A percentile compares a stretch with the other conserved stretches of the same genome.
These are phyloP conservation scores for Capricornis sumatraensis DNA, from an alignment of 2,113 vertebrate genomes.

Conservation along the genomic window DNA sequence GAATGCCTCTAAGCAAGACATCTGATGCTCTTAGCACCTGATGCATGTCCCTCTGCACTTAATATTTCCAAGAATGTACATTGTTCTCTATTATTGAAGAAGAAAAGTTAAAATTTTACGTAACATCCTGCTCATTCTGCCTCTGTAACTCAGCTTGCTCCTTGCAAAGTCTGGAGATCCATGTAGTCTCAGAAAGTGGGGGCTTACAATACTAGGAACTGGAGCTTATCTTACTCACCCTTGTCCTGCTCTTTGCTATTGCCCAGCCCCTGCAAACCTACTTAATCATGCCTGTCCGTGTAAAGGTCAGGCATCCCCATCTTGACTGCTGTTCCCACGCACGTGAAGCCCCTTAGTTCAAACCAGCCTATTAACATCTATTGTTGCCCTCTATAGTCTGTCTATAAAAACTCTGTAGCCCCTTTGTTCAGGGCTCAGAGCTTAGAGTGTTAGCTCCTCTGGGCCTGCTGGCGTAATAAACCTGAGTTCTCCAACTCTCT, in stretches of 20 bases:
- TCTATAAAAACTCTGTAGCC: background rate
- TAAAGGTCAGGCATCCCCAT: background rate
- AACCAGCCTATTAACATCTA: background rate
- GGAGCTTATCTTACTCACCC: background rate
- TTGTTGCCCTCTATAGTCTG: background rate
- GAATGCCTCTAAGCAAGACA: background rate
- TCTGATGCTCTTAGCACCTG: background rate
- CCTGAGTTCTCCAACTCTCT: background rate
- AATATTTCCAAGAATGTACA: background rate
- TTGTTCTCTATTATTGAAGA: background rate
- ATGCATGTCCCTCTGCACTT: background rate
- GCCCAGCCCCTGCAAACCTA: background rate
- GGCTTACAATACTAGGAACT: background rate
- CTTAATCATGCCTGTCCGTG: background rate
- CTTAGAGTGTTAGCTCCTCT: background rate
- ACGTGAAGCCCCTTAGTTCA: background rate
- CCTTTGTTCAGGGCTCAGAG: background rate
- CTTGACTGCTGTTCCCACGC: rapidly evolving
- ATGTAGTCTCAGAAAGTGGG: background rate
- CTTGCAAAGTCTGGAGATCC: background rate
- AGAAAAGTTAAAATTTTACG: background rate
- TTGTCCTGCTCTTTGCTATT: background rate
- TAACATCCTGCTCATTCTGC: background rate
- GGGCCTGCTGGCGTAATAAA: background rate
- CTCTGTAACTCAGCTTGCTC: background rate